phyloP scores from a whole-genome alignment of 2,797 vertebrate species.

The Ceyx erithaca region DNA sequence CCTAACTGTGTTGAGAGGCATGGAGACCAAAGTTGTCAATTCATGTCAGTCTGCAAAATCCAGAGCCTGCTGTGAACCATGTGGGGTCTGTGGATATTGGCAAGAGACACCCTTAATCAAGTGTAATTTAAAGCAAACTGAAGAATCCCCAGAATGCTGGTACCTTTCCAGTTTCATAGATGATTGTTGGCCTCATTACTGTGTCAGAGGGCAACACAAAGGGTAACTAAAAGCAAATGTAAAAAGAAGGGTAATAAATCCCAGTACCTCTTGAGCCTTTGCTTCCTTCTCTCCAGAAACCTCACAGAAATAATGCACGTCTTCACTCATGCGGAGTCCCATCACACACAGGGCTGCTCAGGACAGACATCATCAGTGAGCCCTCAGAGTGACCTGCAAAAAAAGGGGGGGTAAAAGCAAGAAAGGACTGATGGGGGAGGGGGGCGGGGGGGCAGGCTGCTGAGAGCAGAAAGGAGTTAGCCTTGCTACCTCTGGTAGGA shows the following conservation, averaged over 20 bases:
- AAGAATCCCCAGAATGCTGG: background rate
- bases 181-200: background rate
- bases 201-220: background rate
- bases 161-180: constrained; percentile 5
- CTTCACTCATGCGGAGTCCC: accelerated
- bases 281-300: background rate
- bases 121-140: background rate
- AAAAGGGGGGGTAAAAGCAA: background rate
- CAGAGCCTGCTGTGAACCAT: background rate
- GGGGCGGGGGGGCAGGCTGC: background rate
- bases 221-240: background rate
- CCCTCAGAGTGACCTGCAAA: background rate
- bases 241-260: background rate
- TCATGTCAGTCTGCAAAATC: background rate
- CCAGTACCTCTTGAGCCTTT: background rate
- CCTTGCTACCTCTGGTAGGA: background rate
- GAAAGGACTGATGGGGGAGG: background rate
- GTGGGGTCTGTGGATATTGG: background rate
- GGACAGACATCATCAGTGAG: accelerated
- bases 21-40: background rate
- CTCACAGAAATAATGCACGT: accelerated
- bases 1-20: background rate
- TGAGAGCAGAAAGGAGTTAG: background rate
- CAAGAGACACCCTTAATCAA: constrained; percentile 1
- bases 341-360: accelerated